Conservation (phyloP, 1,140 invertebrate species). For the Cotesia typhae region DNA sequence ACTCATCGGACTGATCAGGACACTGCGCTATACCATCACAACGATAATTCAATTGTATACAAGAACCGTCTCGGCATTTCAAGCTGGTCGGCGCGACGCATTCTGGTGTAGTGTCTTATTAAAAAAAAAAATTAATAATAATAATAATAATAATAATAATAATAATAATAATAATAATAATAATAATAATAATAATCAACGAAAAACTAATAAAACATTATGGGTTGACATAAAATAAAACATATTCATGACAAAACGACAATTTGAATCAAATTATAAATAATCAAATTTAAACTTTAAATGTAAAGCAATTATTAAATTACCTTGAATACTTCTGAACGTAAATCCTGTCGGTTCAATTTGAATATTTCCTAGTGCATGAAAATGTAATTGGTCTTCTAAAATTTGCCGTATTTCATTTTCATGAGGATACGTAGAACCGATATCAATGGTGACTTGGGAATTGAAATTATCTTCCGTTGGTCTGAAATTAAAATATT, state of each 20-base stretch:
- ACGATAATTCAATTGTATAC: constrained; percentile 64
- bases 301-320: constrained; percentile 41
- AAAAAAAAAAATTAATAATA: neutral
- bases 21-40: constrained; percentile 67
- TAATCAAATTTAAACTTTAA: no score
- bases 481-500: constrained; percentile 42
- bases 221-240: constrained; percentile 38
- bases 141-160: constrained; percentile 15
- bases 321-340: constrained; percentile 57
- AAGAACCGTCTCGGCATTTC: constrained; percentile 63
- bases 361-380: constrained; percentile 52
- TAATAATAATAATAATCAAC: constrained; percentile 19
- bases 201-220: constrained; percentile 43
- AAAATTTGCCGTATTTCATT: constrained; percentile 49
- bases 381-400: constrained; percentile 51
- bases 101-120: constrained; percentile 39
- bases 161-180: constrained; percentile 18
- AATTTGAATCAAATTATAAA: neutral
- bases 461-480: constrained; percentile 55
- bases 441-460: constrained; percentile 56
- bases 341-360: constrained; percentile 54
- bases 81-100: constrained; percentile 52
- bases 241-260: constrained; percentile 30
- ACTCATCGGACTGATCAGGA: constrained; percentile 66
- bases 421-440: constrained; percentile 53